Evolutionary conservation across 1,140 invertebrate species (phyloP), one percentile per base, ranked within the genome.

Genomic region (Galendromus occidentalis): DNA sequence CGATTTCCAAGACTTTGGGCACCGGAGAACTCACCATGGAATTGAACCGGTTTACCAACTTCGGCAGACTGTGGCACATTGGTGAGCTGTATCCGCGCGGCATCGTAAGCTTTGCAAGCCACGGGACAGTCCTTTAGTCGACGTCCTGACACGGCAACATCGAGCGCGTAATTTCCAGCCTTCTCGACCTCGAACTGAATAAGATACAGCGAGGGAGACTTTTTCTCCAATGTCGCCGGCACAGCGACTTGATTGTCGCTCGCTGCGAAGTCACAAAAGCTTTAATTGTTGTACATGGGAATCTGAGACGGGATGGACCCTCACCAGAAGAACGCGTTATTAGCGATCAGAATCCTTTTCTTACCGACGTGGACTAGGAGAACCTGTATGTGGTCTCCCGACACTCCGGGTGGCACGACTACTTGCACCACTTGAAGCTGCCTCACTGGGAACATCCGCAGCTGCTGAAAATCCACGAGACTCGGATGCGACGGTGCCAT

Each of bases 81-180:
- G 42, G 87, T 86, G 67, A 95, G 87, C 79, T 86, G 84, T 72
- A 94, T 93, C 51, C 91, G 80, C 68, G 86, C 86, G 68, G 88
- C 84, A 76, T 93, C 89, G 75, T 93, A 94, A 64, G 90, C 90
- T 81, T 93, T 93, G 69, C 87, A 88, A 65, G 91, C 82, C 47
- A 92, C 80, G 18, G 88, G 87, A 47, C 86, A 87, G 67, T 84
- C 86, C 71, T 85, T 84, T 68, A 92, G 77, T 77, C 89, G 88
- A 73, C 87, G 85, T 67, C 88, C 88, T 69, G 83, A 86, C 64
- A 91, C 85, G 68, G 82, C 81, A 69, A 90, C 85, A 76, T 93
- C 89, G 68, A 93, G 85, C 30, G 90, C 79, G 74, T 92, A 90
- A 69, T 85, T 90, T 70, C 89, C 89, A 68, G 67, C 65, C 14